phyloP scores from a whole-genome alignment of 2,113 vertebrate species.

The Saccopteryx leptura region DNA sequence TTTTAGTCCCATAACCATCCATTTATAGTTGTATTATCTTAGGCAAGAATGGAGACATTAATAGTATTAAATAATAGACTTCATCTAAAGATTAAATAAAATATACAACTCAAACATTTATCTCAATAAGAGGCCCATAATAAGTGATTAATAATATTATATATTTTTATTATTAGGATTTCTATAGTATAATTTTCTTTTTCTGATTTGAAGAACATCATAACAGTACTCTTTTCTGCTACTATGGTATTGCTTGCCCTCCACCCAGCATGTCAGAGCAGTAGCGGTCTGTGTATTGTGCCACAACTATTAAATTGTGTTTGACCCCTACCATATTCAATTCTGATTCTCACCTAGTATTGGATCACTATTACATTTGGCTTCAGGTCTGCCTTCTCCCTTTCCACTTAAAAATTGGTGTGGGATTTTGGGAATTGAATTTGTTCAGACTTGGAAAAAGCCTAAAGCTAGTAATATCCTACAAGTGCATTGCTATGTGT shows the following conservation, averaged over 20 bases:
- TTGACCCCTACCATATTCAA: background rate
- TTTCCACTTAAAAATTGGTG: constrained; percentile 76
- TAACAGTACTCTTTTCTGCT: background rate
- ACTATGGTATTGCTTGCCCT: rapidly evolving
- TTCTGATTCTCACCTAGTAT: constrained; percentile 9
- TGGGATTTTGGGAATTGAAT: constrained; percentile 74
- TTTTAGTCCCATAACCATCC: background rate
- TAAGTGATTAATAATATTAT: background rate
- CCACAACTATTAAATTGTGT: background rate
- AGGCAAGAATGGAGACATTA: background rate
- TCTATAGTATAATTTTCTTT: rapidly evolving
- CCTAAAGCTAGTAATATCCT: constrained; percentile 78
- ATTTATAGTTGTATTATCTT: background rate
- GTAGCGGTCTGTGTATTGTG: background rate
- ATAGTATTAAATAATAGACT: background rate
- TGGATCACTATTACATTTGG: background rate
- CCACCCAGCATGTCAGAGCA: background rate
- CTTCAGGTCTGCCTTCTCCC: constrained; percentile 19
- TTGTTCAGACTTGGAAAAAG: constrained; percentile 59
- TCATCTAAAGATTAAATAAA: constrained; percentile 1
- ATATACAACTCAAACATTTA: background rate
- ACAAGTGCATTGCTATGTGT: constrained; percentile 51
- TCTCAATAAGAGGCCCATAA: background rate
- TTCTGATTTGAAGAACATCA: background rate
- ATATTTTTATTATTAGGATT: background rate